phyloP scores from a whole-genome alignment of 2,797 vertebrate genomes.

The Hybognathus amarus region DNA sequence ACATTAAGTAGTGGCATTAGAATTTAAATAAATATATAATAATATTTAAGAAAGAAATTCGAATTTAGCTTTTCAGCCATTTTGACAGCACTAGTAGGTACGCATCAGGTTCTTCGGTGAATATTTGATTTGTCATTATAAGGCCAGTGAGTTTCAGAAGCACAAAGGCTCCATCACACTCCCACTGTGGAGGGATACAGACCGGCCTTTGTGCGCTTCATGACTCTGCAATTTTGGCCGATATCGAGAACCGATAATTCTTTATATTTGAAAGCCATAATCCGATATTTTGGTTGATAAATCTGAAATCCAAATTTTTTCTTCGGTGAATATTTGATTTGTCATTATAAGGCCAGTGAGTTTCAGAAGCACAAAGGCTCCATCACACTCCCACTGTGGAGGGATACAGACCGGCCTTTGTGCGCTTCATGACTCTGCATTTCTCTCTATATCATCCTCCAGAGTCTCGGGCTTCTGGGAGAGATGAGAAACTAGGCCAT shows the following conservation, averaged over 20 bases:
- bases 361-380: conserved; percentile 47
- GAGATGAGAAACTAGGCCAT: conserved; percentile 33
- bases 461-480: conserved; percentile 14
- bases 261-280: no score
- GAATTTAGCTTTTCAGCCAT: no score
- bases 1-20: no score
- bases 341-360: neutral
- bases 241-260: no score
- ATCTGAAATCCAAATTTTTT: no score
- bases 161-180: conserved; percentile 52
- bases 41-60: no score
- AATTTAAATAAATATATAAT: no score
- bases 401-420: conserved; percentile 53
- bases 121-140: neutral
- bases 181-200: conserved; percentile 45
- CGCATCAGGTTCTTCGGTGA: neutral
- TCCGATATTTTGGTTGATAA: no score
- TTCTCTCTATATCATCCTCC: conserved; percentile 40
- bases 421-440: conserved; percentile 55
- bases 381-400: conserved; percentile 39
- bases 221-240: conserved; percentile 62
- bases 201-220: conserved; percentile 49
- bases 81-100: no score
- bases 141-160: conserved; percentile 6
- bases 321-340: neutral